Conservation (phyloP, 2,888 invertebrate genomes). For the Lucinisca nassula region DNA sequence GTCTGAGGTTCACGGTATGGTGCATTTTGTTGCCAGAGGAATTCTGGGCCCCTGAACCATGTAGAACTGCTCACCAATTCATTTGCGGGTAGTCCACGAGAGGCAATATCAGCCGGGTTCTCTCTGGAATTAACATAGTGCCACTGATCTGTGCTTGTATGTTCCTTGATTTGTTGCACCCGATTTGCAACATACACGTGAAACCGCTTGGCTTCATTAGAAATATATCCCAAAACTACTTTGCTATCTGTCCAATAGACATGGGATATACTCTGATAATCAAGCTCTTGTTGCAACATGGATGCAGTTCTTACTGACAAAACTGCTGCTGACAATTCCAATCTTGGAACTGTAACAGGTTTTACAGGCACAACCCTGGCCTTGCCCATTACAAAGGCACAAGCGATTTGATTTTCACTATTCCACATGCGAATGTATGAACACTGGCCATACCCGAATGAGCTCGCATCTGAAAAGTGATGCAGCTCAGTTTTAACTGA, state of each 20-base stretch:
- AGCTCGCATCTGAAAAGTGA: conserved; percentile 71
- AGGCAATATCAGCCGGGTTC: conserved; percentile 64
- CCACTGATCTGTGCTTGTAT: conserved; percentile 49
- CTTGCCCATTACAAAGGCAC: conserved; percentile 67
- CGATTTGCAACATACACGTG: conserved; percentile 62
- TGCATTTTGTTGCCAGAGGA: conserved; percentile 17
- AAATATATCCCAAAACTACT: conserved; percentile 43
- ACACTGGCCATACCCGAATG: conserved; percentile 67
- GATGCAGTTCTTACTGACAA: conserved; percentile 17
- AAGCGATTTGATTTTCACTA: conserved; percentile 33
- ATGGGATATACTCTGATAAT: neutral
- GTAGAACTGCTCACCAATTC: conserved; percentile 15
- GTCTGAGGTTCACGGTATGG: too few species aligned
- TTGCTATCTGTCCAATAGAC: conserved; percentile 50
- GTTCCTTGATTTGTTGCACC: conserved; percentile 48
- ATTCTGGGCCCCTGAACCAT: conserved; percentile 23
- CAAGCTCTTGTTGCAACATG: conserved; percentile 5
- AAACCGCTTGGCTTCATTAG: conserved; percentile 35
- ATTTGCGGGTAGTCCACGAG: conserved; percentile 20
- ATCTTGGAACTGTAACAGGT: conserved; percentile 36
- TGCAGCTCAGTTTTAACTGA: conserved; percentile 51
- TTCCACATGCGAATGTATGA: conserved; percentile 63
- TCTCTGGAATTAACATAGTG: conserved; percentile 45
- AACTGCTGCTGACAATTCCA: conserved; percentile 33
- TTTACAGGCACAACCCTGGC: conserved; percentile 53